phyloP scores from a whole-genome alignment of 2,797 vertebrate species.

The Delichon dasypus region DNA sequence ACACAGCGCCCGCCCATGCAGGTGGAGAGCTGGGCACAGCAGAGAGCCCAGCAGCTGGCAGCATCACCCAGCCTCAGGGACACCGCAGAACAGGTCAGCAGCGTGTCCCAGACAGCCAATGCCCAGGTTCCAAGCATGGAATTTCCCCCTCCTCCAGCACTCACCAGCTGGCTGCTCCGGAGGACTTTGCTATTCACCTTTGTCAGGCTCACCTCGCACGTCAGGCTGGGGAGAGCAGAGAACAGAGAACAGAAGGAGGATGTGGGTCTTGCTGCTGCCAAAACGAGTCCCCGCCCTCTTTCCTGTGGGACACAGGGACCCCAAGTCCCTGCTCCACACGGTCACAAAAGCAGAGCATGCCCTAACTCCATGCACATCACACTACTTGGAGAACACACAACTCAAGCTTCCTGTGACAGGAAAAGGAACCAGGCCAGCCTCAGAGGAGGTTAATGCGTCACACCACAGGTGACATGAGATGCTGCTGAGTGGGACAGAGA shows the following conservation, averaged over 20 bases:
- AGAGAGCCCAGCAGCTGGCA: background rate
- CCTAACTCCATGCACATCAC: background rate
- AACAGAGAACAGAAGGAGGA: background rate
- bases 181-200: constrained; percentile 96
- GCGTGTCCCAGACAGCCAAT: background rate
- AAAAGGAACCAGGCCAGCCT: background rate
- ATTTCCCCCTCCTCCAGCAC: constrained; percentile 12
- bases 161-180: constrained; percentile 92
- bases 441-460: background rate
- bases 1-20: background rate
- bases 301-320: background rate
- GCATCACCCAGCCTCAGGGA: background rate
- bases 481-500: background rate
- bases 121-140: background rate
- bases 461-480: background rate
- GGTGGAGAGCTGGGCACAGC: background rate
- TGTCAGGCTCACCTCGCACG: constrained; percentile 85
- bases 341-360: background rate
- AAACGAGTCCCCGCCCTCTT: background rate
- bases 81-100: background rate
- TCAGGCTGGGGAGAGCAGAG: constrained; percentile 75
- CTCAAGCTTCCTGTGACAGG: background rate
- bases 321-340: background rate
- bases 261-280: background rate
- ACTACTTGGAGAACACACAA: background rate